Conservation (phyloP, 2,113 vertebrate genomes). For the Enhydra lutris region DNA sequence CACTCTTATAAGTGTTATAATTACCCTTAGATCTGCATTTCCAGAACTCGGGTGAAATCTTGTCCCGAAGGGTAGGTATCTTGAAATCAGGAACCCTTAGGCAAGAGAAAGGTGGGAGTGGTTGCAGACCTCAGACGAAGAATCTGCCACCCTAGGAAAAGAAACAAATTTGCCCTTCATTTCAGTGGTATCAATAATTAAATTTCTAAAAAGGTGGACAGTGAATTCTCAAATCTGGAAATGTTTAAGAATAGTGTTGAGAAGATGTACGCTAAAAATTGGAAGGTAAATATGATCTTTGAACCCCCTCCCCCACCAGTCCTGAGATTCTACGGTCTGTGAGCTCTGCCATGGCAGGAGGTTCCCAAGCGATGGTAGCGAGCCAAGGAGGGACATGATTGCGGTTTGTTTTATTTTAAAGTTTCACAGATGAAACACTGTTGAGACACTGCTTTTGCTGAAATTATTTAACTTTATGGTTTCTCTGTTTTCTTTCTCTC, state of each 20-base stretch:
- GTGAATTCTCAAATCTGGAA: background rate
- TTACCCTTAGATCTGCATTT: background rate
- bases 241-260: background rate
- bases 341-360: too few relatives aligned
- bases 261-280: background rate
- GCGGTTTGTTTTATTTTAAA: background rate
- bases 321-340: background rate
- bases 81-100: background rate
- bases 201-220: background rate
- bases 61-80: background rate
- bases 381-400: background rate
- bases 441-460: background rate
- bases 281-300: background rate
- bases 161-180: background rate
- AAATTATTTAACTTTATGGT: background rate
- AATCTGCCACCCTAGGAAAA: background rate
- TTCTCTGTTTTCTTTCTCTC: background rate
- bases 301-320: too few relatives aligned
- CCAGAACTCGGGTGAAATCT: background rate
- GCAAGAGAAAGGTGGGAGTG: background rate
- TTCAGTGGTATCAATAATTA: background rate
- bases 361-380: too few relatives aligned
- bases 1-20: background rate
- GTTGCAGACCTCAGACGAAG: rapidly evolving
- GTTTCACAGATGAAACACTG: background rate